Conservation (phyloP, 2,888 invertebrate genomes). For the Rhodophaea formosa region DNA sequence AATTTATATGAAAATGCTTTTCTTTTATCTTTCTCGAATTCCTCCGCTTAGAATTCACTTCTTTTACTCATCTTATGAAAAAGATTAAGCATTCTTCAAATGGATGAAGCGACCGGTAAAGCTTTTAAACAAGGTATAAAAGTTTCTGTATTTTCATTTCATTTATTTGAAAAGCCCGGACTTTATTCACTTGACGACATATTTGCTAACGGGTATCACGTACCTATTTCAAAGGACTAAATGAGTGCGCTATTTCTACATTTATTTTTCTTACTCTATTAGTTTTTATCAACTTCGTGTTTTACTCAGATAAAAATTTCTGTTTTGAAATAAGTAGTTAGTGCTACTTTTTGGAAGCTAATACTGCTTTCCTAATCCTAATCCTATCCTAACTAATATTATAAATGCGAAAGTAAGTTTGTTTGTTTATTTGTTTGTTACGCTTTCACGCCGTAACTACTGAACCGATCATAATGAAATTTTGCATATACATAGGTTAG, state of each 20-base stretch:
- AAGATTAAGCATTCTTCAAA: slow-evolving; percentile 58
- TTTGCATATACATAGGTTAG: no score
- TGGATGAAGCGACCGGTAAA: slow-evolving; percentile 31
- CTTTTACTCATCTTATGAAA: slow-evolving; percentile 49
- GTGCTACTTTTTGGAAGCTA: no score
- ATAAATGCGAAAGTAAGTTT: no score
- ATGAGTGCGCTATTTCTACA: not conserved
- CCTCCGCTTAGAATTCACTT: slow-evolving; percentile 49
- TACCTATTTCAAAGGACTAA: not conserved
- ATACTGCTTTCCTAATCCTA: no score
- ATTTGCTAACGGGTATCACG: not conserved
- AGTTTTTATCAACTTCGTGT: not conserved
- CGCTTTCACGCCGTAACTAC: no score
- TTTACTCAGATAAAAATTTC: not conserved
- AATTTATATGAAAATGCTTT: slow-evolving; percentile 63
- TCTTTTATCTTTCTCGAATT: slow-evolving; percentile 45
- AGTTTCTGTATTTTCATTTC: slow-evolving; percentile 20
- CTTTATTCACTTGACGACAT: not conserved
- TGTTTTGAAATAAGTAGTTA: no score
- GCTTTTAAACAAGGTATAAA: slow-evolving; percentile 32
- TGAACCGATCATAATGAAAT: no score
- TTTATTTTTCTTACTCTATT: not conserved
- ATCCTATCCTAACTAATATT: no score
- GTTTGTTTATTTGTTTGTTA: no score
- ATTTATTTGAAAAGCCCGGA: not conserved